Evolutionary conservation across 2,888 invertebrate species (phyloP).

Genomic region (Anorthoa munda): DNA sequence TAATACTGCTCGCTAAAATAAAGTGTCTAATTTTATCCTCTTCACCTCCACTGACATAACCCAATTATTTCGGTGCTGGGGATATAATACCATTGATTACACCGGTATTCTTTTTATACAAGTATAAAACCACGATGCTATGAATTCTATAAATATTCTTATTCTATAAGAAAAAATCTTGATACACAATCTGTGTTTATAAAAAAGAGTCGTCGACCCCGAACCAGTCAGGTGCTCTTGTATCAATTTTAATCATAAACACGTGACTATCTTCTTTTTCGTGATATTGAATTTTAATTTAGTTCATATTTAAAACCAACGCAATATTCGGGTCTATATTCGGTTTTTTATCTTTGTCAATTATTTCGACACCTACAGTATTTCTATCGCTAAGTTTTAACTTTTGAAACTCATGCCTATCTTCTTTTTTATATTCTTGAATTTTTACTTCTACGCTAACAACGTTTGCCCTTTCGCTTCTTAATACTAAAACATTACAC

Average conservation of each 20-base stretch:
- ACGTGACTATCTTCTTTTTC: neutral
- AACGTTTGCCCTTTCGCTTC: slow-evolving; percentile 2
- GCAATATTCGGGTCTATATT: slow-evolving; percentile 2
- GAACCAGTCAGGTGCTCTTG: slow-evolving; percentile 24
- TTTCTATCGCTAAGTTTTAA: slow-evolving; percentile 3
- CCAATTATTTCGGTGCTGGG: slow-evolving; percentile 43
- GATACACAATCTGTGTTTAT: slow-evolving; percentile 49
- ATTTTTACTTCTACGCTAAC: neutral
- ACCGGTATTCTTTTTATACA: slow-evolving; percentile 18
- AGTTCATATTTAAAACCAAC: neutral
- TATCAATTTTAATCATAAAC: slow-evolving; percentile 33
- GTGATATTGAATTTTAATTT: neutral
- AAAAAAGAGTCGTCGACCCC: slow-evolving; percentile 55
- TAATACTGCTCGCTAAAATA: neutral
- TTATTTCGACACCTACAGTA: neutral
- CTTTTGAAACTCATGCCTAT: neutral
- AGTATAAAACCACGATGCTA: slow-evolving; percentile 20
- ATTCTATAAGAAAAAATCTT: slow-evolving; percentile 41
- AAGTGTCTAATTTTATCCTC: slow-evolving; percentile 29
- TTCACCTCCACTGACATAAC: slow-evolving; percentile 24
- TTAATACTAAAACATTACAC: slow-evolving; percentile 6
- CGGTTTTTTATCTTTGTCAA: neutral
- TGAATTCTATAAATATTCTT: slow-evolving; percentile 50
- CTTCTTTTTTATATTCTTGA: neutral
- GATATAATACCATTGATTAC: slow-evolving; percentile 9